These are phyloP conservation scores for Venusia cambrica DNA, from an alignment of 2,888 invertebrate genomes.

Conservation along the genomic window DNA sequence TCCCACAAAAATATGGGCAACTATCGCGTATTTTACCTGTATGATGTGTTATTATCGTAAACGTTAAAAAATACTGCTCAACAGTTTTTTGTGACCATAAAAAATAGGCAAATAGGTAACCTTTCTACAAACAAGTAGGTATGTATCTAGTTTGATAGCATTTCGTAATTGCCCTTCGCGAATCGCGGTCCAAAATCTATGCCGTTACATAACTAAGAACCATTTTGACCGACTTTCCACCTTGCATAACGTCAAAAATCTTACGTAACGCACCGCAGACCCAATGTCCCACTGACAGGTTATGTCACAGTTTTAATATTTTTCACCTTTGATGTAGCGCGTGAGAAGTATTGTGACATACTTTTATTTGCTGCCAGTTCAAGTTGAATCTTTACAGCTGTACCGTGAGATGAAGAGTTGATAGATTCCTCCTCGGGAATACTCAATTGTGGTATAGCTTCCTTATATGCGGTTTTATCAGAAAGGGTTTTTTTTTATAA, in stretches of 20 bases:
- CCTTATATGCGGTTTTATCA: too few relatives aligned
- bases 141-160: conserved; percentile 19
- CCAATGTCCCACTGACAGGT: conserved; percentile 71
- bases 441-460: too few relatives aligned
- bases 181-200: conserved; percentile 53
- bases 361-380: conserved; percentile 17
- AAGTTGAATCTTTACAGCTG: conserved; percentile 19
- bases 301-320: conserved; percentile 58
- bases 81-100: too few relatives aligned
- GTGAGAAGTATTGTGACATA: conserved; percentile 61
- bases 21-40: too few relatives aligned
- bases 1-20: too few relatives aligned
- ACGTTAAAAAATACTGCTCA: too few relatives aligned
- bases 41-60: too few relatives aligned
- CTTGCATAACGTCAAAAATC: conserved; percentile 64
- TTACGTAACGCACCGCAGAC: conserved; percentile 70
- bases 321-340: conserved; percentile 58
- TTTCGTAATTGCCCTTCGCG: conserved; percentile 27
- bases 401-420: too few relatives aligned
- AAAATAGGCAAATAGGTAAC: too few relatives aligned
- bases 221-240: conserved; percentile 70
- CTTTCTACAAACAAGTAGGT: not conserved
- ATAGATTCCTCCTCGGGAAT: too few relatives aligned
- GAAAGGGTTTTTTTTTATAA: too few relatives aligned
- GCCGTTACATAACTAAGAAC: conserved; percentile 72